These are phyloP conservation scores for Eristalis tenax DNA, from an alignment of 2,888 invertebrate species.

Conservation along the genomic window DNA sequence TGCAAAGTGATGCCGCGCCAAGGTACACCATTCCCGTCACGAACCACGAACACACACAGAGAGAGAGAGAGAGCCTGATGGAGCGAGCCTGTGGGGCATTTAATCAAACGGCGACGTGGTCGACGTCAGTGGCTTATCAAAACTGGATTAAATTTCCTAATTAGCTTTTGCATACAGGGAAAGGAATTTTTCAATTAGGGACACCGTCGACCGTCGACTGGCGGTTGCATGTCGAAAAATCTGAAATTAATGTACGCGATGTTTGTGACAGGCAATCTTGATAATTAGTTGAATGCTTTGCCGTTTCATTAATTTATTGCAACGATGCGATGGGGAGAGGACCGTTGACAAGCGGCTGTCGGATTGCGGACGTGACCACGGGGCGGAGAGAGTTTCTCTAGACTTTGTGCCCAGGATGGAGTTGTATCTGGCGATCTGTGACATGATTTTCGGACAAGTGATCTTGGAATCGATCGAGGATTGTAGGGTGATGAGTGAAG, in stretches of 20 bases:
- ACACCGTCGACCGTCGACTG: background rate
- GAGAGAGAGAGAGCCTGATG: background rate
- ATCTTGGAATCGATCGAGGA: background rate
- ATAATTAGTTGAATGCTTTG: constrained; percentile 10
- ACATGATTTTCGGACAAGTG: background rate
- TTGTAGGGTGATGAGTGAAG: background rate
- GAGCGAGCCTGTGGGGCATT: constrained; percentile 3
- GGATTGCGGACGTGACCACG: background rate
- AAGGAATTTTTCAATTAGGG: constrained; percentile 32
- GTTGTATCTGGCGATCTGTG: background rate
- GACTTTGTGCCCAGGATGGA: background rate
- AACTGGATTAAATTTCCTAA: constrained; percentile 33
- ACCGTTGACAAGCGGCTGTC: background rate
- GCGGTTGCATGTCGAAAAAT: constrained; percentile 18
- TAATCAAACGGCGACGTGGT: constrained; percentile 21
- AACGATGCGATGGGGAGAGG: too few relatives aligned
- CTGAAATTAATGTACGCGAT: constrained; percentile 11
- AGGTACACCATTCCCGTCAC: background rate
- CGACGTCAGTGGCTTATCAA: constrained; percentile 36
- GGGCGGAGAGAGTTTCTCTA: background rate
- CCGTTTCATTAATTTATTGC: constrained; percentile 1
- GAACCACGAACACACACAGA: background rate
- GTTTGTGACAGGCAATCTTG: constrained; percentile 12
- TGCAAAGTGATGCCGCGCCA: background rate
- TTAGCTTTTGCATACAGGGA: constrained; percentile 31